phyloP scores from a whole-genome alignment of 2,797 vertebrate genomes.

The Oryzias sinensis region DNA sequence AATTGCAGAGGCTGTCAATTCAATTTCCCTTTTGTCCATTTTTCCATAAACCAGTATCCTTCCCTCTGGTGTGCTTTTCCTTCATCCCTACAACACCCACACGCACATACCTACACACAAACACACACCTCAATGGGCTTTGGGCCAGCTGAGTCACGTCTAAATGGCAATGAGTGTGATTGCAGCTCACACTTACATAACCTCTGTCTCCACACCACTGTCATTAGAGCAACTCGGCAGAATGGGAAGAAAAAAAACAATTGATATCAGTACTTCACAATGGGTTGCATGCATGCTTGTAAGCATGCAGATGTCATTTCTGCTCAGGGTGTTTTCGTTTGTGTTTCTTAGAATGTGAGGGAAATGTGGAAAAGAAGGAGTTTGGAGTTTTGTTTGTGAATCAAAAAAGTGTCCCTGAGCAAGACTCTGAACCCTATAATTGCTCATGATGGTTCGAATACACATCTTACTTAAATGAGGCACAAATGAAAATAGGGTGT shows the following conservation, averaged over 20 bases:
- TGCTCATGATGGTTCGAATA: slow-evolving; percentile 2
- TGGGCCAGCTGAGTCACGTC: slow-evolving; percentile 77
- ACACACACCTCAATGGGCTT: slow-evolving; percentile 44
- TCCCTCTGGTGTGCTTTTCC: slow-evolving; percentile 6
- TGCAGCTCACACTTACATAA: slow-evolving; percentile 80
- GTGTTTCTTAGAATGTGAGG: slow-evolving; percentile 29
- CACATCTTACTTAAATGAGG: not conserved
- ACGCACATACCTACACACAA: slow-evolving; percentile 12
- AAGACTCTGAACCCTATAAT: slow-evolving; percentile 7
- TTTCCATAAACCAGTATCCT: not conserved
- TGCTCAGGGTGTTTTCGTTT: slow-evolving; percentile 14
- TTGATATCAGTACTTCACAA: slow-evolving; percentile 60
- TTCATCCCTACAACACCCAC: slow-evolving; percentile 14
- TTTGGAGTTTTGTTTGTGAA: slow-evolving; percentile 13
- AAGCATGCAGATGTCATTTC: slow-evolving; percentile 5
- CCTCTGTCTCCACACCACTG: slow-evolving; percentile 72
- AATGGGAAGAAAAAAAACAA: slow-evolving; percentile 53
- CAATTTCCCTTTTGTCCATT: not conserved
- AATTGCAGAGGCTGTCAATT: not conserved
- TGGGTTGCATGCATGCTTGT: slow-evolving; percentile 20
- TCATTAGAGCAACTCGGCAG: slow-evolving; percentile 65
- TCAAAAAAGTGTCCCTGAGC: slow-evolving; percentile 4
- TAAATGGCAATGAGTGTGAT: slow-evolving; percentile 73
- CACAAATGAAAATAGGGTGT: slow-evolving; percentile 1
- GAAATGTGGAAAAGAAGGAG: slow-evolving; percentile 3